Evolutionary conservation across 2,797 vertebrate species (phyloP).

Genomic region (Hirundo rustica): DNA sequence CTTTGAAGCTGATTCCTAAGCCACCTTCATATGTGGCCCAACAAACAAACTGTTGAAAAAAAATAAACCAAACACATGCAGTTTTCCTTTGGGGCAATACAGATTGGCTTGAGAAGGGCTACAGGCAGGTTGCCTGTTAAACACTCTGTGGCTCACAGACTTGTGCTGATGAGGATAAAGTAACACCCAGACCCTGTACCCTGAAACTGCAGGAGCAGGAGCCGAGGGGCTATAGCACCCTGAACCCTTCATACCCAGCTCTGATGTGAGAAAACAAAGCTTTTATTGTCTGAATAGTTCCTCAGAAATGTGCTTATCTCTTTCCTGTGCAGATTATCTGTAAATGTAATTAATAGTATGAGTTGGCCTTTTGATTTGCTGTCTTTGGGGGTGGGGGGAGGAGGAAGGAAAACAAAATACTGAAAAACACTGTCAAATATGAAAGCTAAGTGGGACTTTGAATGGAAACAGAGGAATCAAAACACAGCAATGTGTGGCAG

Average conservation of each 20-base stretch:
- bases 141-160: neutral
- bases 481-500: neutral
- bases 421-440: neutral
- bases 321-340: neutral
- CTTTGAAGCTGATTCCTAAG: constrained; percentile 61
- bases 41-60: constrained; percentile 70
- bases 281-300: neutral
- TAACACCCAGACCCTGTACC: neutral
- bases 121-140: constrained; percentile 58
- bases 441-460: neutral
- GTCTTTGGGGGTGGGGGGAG: neutral
- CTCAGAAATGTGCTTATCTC: neutral
- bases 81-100: constrained; percentile 51
- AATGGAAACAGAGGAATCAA: neutral
- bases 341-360: neutral
- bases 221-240: neutral
- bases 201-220: neutral
- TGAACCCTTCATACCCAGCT: neutral
- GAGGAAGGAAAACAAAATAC: neutral
- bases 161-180: neutral
- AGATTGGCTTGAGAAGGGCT: constrained; percentile 56
- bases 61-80: constrained; percentile 69
- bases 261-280: neutral
- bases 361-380: neutral
- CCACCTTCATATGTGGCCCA: constrained; percentile 63